phyloP scores from a whole-genome alignment of 2,888 invertebrate species.

The Lordiphosa fenestrarum region DNA sequence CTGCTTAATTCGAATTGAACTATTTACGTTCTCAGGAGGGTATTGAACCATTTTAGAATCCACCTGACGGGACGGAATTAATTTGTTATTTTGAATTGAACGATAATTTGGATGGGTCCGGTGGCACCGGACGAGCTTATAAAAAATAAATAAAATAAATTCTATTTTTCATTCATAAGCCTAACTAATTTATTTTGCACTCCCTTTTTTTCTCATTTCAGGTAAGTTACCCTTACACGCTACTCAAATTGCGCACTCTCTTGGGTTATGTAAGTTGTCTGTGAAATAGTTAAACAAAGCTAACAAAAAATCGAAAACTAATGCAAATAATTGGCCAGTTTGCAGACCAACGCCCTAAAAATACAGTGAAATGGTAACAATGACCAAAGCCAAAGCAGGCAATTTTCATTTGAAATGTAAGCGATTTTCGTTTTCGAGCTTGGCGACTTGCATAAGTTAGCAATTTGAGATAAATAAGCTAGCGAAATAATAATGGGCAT shows the following conservation, averaged over 20 bases:
- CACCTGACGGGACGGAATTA: too few relatives aligned
- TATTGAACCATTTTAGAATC: too few relatives aligned
- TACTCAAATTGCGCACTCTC: conserved; percentile 6
- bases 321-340: conserved; percentile 69
- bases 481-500: conserved; percentile 56
- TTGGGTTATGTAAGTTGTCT: conserved; percentile 54
- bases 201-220: conserved; percentile 29
- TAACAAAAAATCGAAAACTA: conserved; percentile 24
- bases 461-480: conserved; percentile 57
- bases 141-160: too few relatives aligned
- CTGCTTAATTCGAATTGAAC: too few relatives aligned
- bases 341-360: conserved; percentile 55
- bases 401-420: conserved; percentile 61
- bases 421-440: conserved; percentile 36
- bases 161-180: too few relatives aligned
- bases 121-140: too few relatives aligned
- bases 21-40: too few relatives aligned
- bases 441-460: conserved; percentile 53
- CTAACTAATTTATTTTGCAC: conserved; percentile 2
- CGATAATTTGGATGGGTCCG: too few relatives aligned
- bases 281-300: conserved; percentile 6
- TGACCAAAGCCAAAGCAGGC: conserved; percentile 40
- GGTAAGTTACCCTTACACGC: conserved; percentile 33
- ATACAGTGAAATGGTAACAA: conserved; percentile 50
- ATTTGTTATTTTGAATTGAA: too few relatives aligned